Base-by-base conservation (phyloP, 2,113 vertebrate genomes). In the Ctenodactylus gundi region DNA sequence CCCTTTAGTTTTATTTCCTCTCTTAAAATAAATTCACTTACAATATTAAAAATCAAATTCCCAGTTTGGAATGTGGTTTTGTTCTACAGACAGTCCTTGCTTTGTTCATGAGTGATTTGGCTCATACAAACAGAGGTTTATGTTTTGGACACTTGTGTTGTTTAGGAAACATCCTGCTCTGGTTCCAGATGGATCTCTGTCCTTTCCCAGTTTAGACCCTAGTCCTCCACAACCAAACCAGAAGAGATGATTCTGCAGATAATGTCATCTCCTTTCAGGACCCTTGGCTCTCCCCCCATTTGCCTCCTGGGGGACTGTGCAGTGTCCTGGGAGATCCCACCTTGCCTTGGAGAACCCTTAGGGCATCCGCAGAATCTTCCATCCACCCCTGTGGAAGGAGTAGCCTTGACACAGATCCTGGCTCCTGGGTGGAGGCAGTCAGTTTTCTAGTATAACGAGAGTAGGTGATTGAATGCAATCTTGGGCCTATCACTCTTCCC, bases 111-210 rank as follows among this genome's bases (percentile, higher is more conserved):
- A 55, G 41, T 62, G 68, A 88, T 55, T 92, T 77, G 44, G 62
- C 77, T 93, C 67, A n/a, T 44, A 41, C 18, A 92, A 67, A 95
- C 76, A 90, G n/a, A 75, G 25, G 62, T 86, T 44, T 89, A 53
- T 87, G 51, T 58, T 91, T 68, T 75, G 67, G 51, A 76, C 44
- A 57, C 21, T 68, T 82, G 72, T 75, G 39, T 67, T 88, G 73
- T 76, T 92, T 95, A 70, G 49, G 88, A 94, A 87, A 87, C 41
- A 65, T 53, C 31, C 41, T 44, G 53, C 55, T 57, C n/a, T 70
- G 44, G 17, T 83, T 84, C 70, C 46, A 88, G 58, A 62, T 81
- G 64, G 9, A 53, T 46, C 34, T 90, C 77, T 8, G 20, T 76
- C 34, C 39, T 85, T 73, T 73, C 55, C 75, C 17, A 25, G 9